Base-by-base conservation (phyloP, 1,140 invertebrate genomes). In the Neelides sp. region DNA sequence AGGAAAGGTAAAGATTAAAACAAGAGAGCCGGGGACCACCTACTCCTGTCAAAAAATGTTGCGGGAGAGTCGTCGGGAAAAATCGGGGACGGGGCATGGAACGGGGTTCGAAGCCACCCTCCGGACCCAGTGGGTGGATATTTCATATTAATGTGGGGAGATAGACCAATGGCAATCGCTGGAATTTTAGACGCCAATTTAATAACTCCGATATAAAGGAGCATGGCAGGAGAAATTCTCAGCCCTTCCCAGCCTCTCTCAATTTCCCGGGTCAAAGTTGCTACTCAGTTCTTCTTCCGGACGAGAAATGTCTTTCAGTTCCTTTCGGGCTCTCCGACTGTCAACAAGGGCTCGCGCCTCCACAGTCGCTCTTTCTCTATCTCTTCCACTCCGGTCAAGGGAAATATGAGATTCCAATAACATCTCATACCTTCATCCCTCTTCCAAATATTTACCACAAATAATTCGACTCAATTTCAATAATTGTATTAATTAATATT, bases 161-260 rank as follows among this genome's bases (percentile, higher is more conserved):
- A 48, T 48, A 34, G 37, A 48, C 45, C 45, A 48, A 48, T 48
- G 45, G 45, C 30, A 36, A 48, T 48, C 7, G 30, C 22, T 48
- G 45, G 30, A 48, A 48, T 48, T 48, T 48, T 48, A 48, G 45
- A 48, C 45, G 45, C 45, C 45, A 48, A 48, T 48, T 48, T 48
- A 36, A 48, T 48, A 48, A 48, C 30, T 48, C 45, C 8, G 34
- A 30, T 48, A 34, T 20, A 8, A 32, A 32, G 34, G 45, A 48
- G 45, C 45, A 48, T 48, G 45, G 45, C 45, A 48, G 44, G 44
- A 30, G 34, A 46, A n/a, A n/a, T n/a, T n/a, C n/a, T n/a, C n/a
- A n/a, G 26, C 44, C 15, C 34, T 26, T 46, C 44, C 28, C 44
- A 30, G 30, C 34, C n/a, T n/a, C n/a, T n/a, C n/a, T 48, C 30